phyloP scores from a whole-genome alignment of 2,888 invertebrate species.

The Diaphora mendica region DNA sequence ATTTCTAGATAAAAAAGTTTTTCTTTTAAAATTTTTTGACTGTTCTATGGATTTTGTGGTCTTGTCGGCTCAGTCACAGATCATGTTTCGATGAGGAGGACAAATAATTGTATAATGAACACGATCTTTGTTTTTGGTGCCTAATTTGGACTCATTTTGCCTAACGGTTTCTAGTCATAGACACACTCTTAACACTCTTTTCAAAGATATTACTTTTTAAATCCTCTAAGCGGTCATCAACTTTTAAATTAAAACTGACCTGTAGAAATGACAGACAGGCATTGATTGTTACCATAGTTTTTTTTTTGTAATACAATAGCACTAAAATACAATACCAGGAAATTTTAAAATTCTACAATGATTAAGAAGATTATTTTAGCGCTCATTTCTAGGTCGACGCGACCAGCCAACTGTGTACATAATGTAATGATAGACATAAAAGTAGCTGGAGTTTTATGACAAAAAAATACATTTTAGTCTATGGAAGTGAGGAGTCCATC shows the following conservation, averaged over 20 bases:
- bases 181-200: neutral
- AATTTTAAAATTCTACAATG: conserved; percentile 49
- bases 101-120: neutral
- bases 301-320: conserved; percentile 11
- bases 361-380: conserved; percentile 48
- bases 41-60: neutral
- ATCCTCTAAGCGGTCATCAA: neutral
- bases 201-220: neutral
- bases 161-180: neutral
- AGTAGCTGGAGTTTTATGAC: conserved; percentile 24
- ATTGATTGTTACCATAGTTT: neutral
- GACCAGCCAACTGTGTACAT: conserved; percentile 48
- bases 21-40: neutral
- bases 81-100: neutral
- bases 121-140: neutral
- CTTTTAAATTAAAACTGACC: conserved; percentile 7
- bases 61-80: neutral
- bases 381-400: conserved; percentile 47
- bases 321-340: conserved; percentile 47
- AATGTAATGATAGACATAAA: conserved; percentile 39
- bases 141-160: no score
- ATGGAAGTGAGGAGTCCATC: neutral
- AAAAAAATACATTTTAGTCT: conserved; percentile 17
- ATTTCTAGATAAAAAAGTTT: no score
- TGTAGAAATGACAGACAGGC: neutral